Base-by-base conservation (phyloP, 2,888 invertebrate genomes). In the Geotrupes spiniger region DNA sequence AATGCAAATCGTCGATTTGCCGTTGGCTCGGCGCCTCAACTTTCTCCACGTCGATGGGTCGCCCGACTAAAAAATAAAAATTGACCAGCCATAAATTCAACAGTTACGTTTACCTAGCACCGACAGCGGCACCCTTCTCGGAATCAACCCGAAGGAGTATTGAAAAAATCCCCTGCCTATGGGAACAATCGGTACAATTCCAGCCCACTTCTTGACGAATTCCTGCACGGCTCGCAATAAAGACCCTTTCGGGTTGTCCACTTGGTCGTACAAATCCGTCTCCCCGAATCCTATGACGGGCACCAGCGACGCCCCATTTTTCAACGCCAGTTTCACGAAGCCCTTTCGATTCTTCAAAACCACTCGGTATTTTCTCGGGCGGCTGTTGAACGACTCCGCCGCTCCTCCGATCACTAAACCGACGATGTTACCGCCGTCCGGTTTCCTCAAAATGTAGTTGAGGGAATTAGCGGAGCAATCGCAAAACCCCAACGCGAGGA, bases 231-330 rank as follows among this genome's bases (percentile, higher is more conserved):
- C 76, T 11, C 87, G 74, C 4, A 90, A 59, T 2, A 74, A 62
- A 1, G 91, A 86, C 28, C 88, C 84, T 42, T 84, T 80, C 0
- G 88, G 85, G 69, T 87, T 87, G 9, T 77, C 70, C 0, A 88
- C 69, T 58, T 93, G 92, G 55, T 85, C 81, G 70, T 85, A 94
- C 5, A 92, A 73, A 62, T 93, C 90, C 0, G 87, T 87, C 73
- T 96, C 95, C 0, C 95, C 94, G 70, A 95, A 96, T 0, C 90
- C 87, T 65, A 92, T 85, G 0, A 91, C 87, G 1, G 96, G 95
- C 0, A 96, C 93, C 47, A 96, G 71, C 0, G 88, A 79, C 0
- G 88, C 79, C 8, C 94, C 92, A 69, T 54, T 66, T 52, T 55
- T 61, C 36, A 71, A 45, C 1, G 70, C 72, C 27, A 71, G 27